Percentiles rank a stretch among this genome's conserved stretches.
These are phyloP conservation scores for Myoxocephalus aenaeus DNA, from an alignment of 2,797 vertebrate species.

Conservation along the genomic window DNA sequence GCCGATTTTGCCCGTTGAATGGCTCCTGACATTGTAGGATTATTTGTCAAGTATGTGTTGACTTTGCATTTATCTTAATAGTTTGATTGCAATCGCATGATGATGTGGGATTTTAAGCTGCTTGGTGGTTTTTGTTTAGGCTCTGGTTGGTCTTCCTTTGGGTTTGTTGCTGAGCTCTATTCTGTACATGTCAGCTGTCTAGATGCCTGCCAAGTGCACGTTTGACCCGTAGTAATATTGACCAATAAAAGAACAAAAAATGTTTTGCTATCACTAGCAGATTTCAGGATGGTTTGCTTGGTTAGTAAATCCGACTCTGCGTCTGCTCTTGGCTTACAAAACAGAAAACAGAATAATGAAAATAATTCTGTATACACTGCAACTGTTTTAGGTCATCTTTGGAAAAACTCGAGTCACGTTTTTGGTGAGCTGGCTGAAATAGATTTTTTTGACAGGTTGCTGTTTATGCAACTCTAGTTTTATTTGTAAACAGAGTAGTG, in stretches of 20 bases:
- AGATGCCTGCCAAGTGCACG: not conserved
- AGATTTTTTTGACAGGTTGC: not conserved
- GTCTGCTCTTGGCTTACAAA: not conserved
- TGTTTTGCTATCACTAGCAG: not conserved
- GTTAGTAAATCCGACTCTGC: not conserved
- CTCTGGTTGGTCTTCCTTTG: not conserved
- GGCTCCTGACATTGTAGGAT: not conserved
- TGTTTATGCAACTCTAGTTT: not conserved
- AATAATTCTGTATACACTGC: no score
- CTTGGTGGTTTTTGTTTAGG: not conserved
- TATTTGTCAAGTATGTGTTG: not conserved
- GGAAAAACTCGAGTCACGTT: not conserved
- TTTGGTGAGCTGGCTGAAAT: slow-evolving; percentile 7
- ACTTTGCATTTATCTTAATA: not conserved
- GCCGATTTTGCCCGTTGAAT: not conserved
- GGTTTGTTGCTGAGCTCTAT: not conserved
- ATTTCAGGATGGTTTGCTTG: not conserved
- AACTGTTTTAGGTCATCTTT: not conserved
- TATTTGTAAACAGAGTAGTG: not conserved
- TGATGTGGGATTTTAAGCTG: not conserved
- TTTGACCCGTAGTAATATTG: not conserved
- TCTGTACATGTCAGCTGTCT: not conserved
- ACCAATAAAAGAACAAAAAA: not conserved
- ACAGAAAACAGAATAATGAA: not conserved
- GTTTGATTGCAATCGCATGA: not conserved